Evolutionary conservation across 1,140 invertebrate genomes (phyloP), one percentile per base, ranked within the genome.

Genomic region (Leucophenga varia): DNA sequence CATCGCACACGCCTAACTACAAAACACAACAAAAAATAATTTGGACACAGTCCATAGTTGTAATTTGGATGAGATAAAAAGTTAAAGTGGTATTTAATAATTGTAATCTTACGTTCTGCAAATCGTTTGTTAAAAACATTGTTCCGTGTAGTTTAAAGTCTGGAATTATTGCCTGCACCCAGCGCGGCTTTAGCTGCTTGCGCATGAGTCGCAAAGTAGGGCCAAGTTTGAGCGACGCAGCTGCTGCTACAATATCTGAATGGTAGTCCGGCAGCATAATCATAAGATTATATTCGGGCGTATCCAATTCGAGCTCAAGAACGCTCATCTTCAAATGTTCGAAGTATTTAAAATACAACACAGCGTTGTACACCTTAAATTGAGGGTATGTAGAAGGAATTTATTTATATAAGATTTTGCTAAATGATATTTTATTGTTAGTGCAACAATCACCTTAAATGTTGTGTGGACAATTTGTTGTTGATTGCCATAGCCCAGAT

Each of bases 81-180:
- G n/a, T n/a, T n/a, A n/a, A n/a, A n/a, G n/a, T n/a, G n/a, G n/a
- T n/a, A n/a, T n/a, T n/a, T n/a, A n/a, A n/a, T n/a, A n/a, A n/a
- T n/a, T n/a, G n/a, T n/a, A n/a, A n/a, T n/a, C 78, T 80, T 77
- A 90, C 88, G 81, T 86, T 84, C 75, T 89, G 86, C 35, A 91
- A 76, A 72, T 86, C 84, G 38, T 86, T 82, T 14, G 87, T 90
- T 34, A 91, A 76, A 34, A 84, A 84, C 39, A 90, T 83, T 55
- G 87, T 88, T 36, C 88, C 88, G 47, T 87, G 83, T 2, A 90
- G 77, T 67, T 81, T 86, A 64, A 91, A 90, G 52, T 86, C 86
- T 0, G 89, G 89, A 49, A 91, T 85, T 5, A 83, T 82, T 1
- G 87, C 87, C 52, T 81, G 81, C 3, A 90, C 85, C 72, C 85